A percentile compares a stretch with the other conserved stretches of the same genome.
Evolutionary conservation across 2,888 invertebrate genomes (phyloP).

Genomic region (Hermaeophaga mercurialis): DNA sequence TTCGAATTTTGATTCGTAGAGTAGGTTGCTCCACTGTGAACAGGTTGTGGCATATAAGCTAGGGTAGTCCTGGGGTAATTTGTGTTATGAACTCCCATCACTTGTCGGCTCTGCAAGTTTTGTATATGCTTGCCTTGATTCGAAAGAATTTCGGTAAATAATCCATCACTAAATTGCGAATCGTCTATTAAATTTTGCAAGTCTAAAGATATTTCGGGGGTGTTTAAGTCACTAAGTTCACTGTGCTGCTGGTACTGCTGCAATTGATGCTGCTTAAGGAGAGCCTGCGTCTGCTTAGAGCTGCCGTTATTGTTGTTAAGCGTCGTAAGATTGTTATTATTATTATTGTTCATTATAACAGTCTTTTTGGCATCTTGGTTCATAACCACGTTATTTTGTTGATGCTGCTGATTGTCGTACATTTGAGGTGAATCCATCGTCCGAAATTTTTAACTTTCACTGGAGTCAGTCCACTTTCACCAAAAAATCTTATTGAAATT

Average conservation of each 20-base stretch:
- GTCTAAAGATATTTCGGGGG: conserved; percentile 91
- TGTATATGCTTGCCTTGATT: conserved; percentile 58
- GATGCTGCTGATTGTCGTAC: conserved; percentile 77
- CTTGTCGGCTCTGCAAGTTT: conserved; percentile 57
- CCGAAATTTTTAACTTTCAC: conserved; percentile 49
- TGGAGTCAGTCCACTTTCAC: conserved; percentile 50
- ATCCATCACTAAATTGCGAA: conserved; percentile 82
- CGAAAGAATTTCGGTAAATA: conserved; percentile 83
- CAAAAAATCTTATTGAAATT: conserved; percentile 40
- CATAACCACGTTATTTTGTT: conserved; percentile 63
- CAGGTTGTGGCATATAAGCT: conserved; percentile 92
- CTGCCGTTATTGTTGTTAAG: conserved; percentile 59
- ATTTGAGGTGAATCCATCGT: conserved; percentile 84
- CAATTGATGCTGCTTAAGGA: conserved; percentile 71
- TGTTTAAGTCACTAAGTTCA: conserved; percentile 87
- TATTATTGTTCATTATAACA: conserved; percentile 57
- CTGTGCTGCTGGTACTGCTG: conserved; percentile 74
- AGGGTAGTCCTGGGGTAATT: conserved; percentile 73
- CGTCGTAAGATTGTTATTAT: conserved; percentile 59
- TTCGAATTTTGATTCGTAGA: conserved; percentile 52
- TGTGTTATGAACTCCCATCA: conserved; percentile 50
- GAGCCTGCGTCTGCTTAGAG: conserved; percentile 62
- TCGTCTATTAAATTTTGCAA: conserved; percentile 92
- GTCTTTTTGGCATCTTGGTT: conserved; percentile 62
- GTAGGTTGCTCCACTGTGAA: conserved; percentile 77